phyloP scores from a whole-genome alignment of 2,113 vertebrate species.

The Alligator mississippiensis region DNA sequence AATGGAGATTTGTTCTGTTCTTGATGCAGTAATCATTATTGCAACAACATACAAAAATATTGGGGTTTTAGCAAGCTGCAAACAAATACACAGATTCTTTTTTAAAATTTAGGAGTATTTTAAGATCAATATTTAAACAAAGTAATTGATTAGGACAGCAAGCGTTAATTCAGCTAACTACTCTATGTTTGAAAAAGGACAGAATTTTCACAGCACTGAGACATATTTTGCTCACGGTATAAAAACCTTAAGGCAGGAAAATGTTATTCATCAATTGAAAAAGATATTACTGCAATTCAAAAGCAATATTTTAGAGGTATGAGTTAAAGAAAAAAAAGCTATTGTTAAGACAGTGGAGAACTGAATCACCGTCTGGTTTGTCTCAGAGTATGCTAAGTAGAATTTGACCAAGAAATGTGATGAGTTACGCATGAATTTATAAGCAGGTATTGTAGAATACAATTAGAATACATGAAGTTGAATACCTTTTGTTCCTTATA shows the following conservation, averaged over 20 bases:
- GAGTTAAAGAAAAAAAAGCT: not conserved
- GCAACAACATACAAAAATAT: slow-evolving; percentile 36
- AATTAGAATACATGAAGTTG: slow-evolving; percentile 28
- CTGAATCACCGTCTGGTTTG: not conserved
- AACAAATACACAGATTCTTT: slow-evolving; percentile 41
- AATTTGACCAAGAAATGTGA: not conserved
- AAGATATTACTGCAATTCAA: not conserved
- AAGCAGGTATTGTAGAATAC: slow-evolving; percentile 15
- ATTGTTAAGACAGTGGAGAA: not conserved
- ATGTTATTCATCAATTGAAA: slow-evolving; percentile 26
- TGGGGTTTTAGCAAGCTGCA: slow-evolving; percentile 44
- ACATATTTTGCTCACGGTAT: not conserved
- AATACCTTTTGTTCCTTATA: slow-evolving; percentile 96
- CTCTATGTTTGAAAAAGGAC: slow-evolving; percentile 33
- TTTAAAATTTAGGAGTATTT: slow-evolving; percentile 11
- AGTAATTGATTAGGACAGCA: slow-evolving; percentile 51
- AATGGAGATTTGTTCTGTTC: slow-evolving; percentile 57
- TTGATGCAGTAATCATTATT: slow-evolving; percentile 63
- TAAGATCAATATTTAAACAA: slow-evolving; percentile 43
- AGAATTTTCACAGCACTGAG: slow-evolving; percentile 6
- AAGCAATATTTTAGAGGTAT: not conserved
- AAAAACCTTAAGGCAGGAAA: slow-evolving; percentile 36
- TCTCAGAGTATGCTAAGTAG: not conserved
- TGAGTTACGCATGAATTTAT: slow-evolving; percentile 32
- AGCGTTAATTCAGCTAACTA: slow-evolving; percentile 38